phyloP scores from a whole-genome alignment of 2,113 vertebrate species.

The Montifringilla adamsi region DNA sequence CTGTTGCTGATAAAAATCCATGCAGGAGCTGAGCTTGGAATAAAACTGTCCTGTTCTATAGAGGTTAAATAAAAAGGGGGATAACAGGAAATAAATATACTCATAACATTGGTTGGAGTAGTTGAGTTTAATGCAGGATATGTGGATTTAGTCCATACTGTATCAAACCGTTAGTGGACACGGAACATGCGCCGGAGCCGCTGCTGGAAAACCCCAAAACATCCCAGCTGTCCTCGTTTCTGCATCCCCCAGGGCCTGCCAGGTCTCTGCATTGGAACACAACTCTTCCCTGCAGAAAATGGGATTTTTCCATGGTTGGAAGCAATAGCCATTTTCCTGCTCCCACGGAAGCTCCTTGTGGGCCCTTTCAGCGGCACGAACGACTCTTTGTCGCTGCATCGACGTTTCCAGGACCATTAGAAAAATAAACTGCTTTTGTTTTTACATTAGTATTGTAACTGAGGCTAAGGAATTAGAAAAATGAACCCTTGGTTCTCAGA shows the following conservation, averaged over 20 bases:
- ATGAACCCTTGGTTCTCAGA: neutral
- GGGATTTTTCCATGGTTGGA: neutral
- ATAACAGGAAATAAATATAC: neutral
- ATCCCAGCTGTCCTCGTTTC: rapidly evolving
- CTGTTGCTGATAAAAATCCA: neutral
- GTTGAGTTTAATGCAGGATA: neutral
- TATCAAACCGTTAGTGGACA: neutral
- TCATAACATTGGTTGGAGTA: neutral
- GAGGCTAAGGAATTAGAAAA: constrained; percentile 26
- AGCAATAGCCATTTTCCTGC: rapidly evolving
- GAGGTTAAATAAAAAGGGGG: neutral
- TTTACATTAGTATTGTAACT: neutral
- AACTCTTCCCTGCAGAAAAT: neutral
- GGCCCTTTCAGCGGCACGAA: neutral
- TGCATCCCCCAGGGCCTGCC: neutral
- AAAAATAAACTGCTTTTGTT: constrained; percentile 56
- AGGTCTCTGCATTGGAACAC: neutral
- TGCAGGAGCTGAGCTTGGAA: neutral
- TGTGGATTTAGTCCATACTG: rapidly evolving
- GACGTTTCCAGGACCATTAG: neutral
- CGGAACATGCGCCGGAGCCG: neutral
- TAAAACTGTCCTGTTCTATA: rapidly evolving
- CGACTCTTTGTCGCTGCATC: neutral
- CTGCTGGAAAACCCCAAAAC: neutral
- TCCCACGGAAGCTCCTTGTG: rapidly evolving